These are phyloP conservation scores for Grallaria varia DNA, from an alignment of 2,113 vertebrate genomes.

Conservation along the genomic window DNA sequence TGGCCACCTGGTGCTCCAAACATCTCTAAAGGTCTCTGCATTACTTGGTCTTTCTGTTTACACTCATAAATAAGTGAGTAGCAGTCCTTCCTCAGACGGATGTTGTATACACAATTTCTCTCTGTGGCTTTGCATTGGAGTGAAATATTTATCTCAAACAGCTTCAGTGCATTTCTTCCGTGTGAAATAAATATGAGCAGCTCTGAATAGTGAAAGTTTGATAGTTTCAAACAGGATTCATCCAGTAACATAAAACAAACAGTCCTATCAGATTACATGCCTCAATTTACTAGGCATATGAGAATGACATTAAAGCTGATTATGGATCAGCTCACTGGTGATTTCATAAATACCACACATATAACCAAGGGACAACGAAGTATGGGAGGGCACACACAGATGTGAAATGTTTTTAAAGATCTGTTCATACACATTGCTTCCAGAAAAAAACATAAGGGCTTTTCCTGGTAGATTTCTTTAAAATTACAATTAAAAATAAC, in stretches of 20 bases:
- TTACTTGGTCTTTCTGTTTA: conserved; percentile 51
- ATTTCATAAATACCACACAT: neutral
- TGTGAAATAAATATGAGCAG: neutral
- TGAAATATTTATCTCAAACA: conserved; percentile 46
- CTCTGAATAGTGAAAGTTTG: neutral
- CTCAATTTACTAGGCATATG: neutral
- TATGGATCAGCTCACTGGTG: neutral
- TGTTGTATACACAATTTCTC: neutral
- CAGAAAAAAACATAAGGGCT: neutral
- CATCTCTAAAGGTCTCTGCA: conserved; percentile 20
- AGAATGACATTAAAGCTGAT: neutral
- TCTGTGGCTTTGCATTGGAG: neutral
- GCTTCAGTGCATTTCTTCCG: neutral
- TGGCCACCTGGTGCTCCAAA: neutral
- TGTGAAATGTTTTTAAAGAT: neutral
- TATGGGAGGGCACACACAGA: neutral
- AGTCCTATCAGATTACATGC: neutral
- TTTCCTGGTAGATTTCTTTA: neutral
- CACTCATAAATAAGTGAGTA: conserved; percentile 57
- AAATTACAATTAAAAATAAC: neutral
- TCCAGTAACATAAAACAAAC: neutral
- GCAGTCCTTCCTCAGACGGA: neutral
- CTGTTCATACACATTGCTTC: neutral
- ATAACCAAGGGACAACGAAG: neutral
- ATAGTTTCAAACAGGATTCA: neutral